Percentiles rank a stretch among this genome's conserved stretches.
These are phyloP conservation scores for Prunella strophiata DNA, from an alignment of 2,797 vertebrate genomes.

Conservation along the genomic window DNA sequence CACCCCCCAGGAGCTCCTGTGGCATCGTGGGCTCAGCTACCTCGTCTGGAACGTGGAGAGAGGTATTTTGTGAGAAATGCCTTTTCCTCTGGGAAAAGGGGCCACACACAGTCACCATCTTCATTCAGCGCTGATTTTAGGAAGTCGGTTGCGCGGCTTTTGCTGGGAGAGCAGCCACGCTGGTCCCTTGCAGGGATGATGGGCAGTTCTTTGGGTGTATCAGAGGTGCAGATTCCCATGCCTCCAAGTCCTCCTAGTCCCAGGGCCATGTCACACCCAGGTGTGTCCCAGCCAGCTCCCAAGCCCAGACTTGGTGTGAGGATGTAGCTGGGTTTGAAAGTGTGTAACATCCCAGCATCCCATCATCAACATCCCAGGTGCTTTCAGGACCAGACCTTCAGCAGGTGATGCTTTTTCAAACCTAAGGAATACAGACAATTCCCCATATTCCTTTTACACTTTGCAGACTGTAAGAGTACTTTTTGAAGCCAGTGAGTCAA, in stretches of 20 bases:
- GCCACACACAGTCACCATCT: rapidly evolving
- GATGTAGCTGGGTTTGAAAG: not conserved
- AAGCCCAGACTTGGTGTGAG: not conserved
- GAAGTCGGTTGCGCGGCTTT: not conserved
- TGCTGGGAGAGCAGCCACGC: not conserved
- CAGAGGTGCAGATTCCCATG: not conserved
- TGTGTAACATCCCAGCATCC: not conserved
- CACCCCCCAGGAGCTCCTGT: not conserved
- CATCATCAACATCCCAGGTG: not conserved
- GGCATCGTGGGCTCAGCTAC: not conserved
- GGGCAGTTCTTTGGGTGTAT: not conserved
- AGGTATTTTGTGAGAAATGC: not conserved
- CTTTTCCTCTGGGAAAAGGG: not conserved
- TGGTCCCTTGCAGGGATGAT: not conserved
- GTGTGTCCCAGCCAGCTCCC: not conserved
- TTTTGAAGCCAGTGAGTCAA: not conserved
- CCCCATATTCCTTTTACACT: not conserved
- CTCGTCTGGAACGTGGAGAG: not conserved
- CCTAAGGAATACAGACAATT: not conserved
- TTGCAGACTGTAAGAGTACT: not conserved
- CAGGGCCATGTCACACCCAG: not conserved
- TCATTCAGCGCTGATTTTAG: not conserved
- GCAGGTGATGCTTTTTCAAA: not conserved
- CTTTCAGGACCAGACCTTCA: not conserved
- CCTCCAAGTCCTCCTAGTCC: not conserved